A percentile compares a stretch with the other conserved stretches of the same genome.
Evolutionary conservation across 2,888 invertebrate species (phyloP).

Genomic region (Ochropleura plecta): DNA sequence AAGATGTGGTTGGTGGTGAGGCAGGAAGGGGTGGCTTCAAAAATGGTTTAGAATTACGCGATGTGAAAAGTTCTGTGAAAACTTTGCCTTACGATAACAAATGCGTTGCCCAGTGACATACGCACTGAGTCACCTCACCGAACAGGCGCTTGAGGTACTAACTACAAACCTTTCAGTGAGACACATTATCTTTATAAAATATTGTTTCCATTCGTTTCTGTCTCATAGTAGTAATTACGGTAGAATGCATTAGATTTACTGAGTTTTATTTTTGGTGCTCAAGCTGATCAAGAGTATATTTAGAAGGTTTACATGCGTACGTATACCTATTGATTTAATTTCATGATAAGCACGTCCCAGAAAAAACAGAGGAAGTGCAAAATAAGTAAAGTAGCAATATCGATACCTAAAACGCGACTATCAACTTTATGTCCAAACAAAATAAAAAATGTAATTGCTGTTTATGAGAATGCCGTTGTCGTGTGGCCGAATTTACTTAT

Average conservation of each 20-base stretch:
- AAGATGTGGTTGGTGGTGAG: neutral
- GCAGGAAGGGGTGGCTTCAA: no score
- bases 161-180: neutral
- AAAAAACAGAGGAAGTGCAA: no score
- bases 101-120: constrained; percentile 26
- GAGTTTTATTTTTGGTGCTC: neutral
- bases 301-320: neutral
- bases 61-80: neutral
- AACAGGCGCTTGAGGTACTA: neutral
- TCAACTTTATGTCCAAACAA: no score
- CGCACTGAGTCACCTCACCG: no score
- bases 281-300: neutral
- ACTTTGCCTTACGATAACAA: neutral
- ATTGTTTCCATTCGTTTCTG: neutral
- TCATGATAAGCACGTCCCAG: neutral
- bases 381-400: no score
- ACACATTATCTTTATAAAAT: neutral
- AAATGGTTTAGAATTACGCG: no score
- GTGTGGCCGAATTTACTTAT: no score
- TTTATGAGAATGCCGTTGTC: no score
- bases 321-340: neutral
- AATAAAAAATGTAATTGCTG: no score
- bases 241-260: constrained; percentile 5
- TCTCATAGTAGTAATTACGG: neutral
- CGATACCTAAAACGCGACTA: no score